Evolutionary conservation across 2,888 invertebrate species (phyloP).

Genomic region (Coleophora flavipennella): DNA sequence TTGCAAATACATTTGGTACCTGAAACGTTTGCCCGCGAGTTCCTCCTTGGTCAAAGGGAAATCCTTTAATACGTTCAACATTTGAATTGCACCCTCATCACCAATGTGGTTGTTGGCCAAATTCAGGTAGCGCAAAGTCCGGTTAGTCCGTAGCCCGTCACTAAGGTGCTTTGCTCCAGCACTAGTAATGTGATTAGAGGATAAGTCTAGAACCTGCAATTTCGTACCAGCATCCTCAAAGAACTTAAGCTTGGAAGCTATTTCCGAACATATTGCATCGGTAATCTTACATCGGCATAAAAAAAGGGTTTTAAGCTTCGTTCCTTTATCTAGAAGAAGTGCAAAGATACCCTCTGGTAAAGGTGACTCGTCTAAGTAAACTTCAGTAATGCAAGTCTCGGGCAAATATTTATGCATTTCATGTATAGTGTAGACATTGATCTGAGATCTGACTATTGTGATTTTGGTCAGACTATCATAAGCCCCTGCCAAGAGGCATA

Average conservation of each 20-base stretch:
- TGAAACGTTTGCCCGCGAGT: background rate
- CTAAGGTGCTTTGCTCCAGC: background rate
- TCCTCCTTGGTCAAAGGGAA: background rate
- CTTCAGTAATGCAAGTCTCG: background rate
- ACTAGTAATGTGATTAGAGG: background rate
- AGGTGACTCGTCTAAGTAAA: background rate
- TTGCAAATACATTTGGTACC: too few relatives aligned
- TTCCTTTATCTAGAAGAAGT: background rate
- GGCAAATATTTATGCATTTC: background rate
- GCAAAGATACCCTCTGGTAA: background rate
- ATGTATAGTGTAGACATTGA: background rate
- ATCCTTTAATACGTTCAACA: background rate
- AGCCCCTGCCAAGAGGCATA: slow-evolving; percentile 24
- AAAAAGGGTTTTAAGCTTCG: background rate
- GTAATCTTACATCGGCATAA: background rate
- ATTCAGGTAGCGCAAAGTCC: background rate
- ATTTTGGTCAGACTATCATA: slow-evolving; percentile 26
- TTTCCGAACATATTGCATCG: background rate
- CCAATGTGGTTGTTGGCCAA: background rate
- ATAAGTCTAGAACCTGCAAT: background rate
- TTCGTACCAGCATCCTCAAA: background rate
- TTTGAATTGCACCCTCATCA: background rate
- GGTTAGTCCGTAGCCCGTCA: background rate
- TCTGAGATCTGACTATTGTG: slow-evolving; percentile 21
- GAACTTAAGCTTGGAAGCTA: background rate